Percentiles rank a stretch among this genome's conserved stretches.
Evolutionary conservation across 2,113 vertebrate genomes (phyloP).

Genomic region (Leuciscus idus): DNA sequence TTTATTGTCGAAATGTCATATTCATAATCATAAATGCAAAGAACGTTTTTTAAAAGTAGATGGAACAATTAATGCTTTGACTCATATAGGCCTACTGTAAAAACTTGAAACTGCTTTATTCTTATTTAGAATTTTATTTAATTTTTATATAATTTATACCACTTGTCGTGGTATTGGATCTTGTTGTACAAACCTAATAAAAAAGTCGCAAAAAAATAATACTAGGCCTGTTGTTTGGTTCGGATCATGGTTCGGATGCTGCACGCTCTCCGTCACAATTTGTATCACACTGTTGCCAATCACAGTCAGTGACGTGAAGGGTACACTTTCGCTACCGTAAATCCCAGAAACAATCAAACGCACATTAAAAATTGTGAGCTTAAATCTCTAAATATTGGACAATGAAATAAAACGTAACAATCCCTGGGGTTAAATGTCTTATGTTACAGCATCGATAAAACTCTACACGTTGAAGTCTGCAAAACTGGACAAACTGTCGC

Average conservation of each 20-base stretch:
- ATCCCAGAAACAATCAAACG: background rate
- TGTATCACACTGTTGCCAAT: background rate
- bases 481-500: background rate
- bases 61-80: background rate
- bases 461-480: background rate
- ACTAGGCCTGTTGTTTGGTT: background rate
- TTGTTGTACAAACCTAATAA: background rate
- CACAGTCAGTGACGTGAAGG: background rate
- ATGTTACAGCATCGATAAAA: background rate
- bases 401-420: background rate
- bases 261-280: background rate
- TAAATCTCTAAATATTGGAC: background rate
- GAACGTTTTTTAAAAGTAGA: background rate
- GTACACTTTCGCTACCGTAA: slow-evolving; percentile 33
- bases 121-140: background rate
- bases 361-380: background rate
- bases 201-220: background rate
- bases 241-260: background rate
- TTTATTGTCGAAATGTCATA: background rate
- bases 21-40: background rate
- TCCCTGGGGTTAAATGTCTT: background rate
- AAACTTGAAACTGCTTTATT: background rate
- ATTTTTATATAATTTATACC: too few relatives aligned
- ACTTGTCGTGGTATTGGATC: background rate
- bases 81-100: background rate